Base-by-base conservation (phyloP, 1,140 invertebrate species). In the Ericerus pela region DNA sequence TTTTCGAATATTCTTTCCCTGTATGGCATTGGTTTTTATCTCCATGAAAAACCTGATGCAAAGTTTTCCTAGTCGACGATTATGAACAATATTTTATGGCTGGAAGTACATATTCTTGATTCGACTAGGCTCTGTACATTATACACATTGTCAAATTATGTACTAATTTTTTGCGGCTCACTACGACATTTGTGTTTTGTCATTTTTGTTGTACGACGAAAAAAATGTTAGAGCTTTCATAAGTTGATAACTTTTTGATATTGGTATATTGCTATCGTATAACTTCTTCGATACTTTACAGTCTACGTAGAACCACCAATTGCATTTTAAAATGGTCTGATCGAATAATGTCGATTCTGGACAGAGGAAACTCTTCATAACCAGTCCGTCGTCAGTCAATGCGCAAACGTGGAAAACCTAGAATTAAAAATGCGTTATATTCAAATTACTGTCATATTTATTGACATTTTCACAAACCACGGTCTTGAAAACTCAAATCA, bases 221-320 rank as follows among this genome's bases (percentile, higher is more conserved):
- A 89, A 89, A 69, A 88, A 88, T 1, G 85, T 86, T 0, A 90
- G 69, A 0, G 85, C 85, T 67, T 89, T 89, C 82, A 91, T 89
- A 5, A 89, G 73, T 66, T 90, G 86, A 68, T 89, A 91, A 68
- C 86, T 90, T 68, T 90, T 88, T 30, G 86, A 89, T 41, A 91
- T 82, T 0, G 86, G 86, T 41, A 89, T 87, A 64, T 91, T 91
- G 3, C 85, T 88, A 62, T 89, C 85, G 67, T 89, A 90, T 30
- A 88, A 70, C 52, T 75, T 77, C 60, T 76, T 79, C 1, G 85
- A 86, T 29, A 77, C 76, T 69, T 85, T 84, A 67, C 88, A 91
- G 64, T 90, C 86, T 0, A 89, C 85, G 69, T 88, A 89, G 70
- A 89, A 88, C 84, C 85, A 89, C 85, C 86, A 90, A 66, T 91